Evolutionary conservation across 1,140 invertebrate species (phyloP).

Genomic region (Planococcus citri): DNA sequence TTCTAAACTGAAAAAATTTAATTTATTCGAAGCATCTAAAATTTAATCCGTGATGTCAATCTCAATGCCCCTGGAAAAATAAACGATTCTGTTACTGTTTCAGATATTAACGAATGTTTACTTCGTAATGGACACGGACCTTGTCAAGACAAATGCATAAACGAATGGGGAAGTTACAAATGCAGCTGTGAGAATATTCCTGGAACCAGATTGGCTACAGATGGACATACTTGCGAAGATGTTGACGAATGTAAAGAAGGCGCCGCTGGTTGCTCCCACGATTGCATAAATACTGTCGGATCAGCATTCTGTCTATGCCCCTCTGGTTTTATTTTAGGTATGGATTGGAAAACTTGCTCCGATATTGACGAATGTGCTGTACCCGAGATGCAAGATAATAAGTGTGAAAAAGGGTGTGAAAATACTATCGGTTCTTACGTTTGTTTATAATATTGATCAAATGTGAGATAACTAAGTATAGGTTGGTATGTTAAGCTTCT

Average conservation of each 20-base stretch:
- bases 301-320: slow-evolving; percentile 56
- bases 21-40: too few relatives aligned
- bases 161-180: slow-evolving; percentile 45
- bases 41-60: too few relatives aligned
- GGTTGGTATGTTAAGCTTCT: too few relatives aligned
- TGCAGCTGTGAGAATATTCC: slow-evolving; percentile 42
- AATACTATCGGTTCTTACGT: neutral
- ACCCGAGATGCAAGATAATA: slow-evolving; percentile 14
- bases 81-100: too few relatives aligned
- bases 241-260: slow-evolving; percentile 43
- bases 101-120: slow-evolving; percentile 48
- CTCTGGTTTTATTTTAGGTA: slow-evolving; percentile 41
- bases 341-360: slow-evolving; percentile 45
- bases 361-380: slow-evolving; percentile 44
- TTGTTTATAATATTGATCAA: neutral
- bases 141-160: slow-evolving; percentile 51
- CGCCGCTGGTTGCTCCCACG: slow-evolving; percentile 42
- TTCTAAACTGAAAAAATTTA: too few relatives aligned
- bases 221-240: slow-evolving; percentile 38
- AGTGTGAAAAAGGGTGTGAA: neutral
- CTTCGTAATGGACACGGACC: slow-evolving; percentile 48
- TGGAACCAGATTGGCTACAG: slow-evolving; percentile 44
- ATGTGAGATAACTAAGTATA: too few relatives aligned
- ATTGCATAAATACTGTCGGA: slow-evolving; percentile 57
- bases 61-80: too few relatives aligned